Evolutionary conservation across 2,888 invertebrate species (phyloP), one percentile per base, ranked within the genome.

Genomic region (Pandemis heparana): DNA sequence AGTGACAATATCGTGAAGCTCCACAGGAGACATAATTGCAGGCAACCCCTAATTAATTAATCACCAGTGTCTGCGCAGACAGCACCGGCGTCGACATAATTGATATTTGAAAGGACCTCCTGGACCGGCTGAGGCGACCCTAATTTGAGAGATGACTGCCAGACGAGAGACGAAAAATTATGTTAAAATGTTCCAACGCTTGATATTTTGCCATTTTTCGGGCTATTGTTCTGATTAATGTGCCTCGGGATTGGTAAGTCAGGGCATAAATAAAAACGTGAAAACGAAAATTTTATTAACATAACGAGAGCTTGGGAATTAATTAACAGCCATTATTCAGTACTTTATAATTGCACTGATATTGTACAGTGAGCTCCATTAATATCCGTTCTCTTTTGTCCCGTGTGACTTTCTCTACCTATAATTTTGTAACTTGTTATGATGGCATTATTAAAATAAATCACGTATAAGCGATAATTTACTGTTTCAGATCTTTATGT

Each of bases 71-170:
- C 87, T 86, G 83, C 82, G 87, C 81, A 82, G 83, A 86, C 90
- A 87, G 85, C 79, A 79, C 77, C 80, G 79, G 77, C 82, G 81
- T 76, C 83, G 86, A 87, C 88, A 90, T 92, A 92, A 93, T 92
- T 93, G 92, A 92, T 92, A 94, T 92, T 92, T 93, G 90, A 92
- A 92, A 86, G 89, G 89, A 88, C 88, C 91, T 88, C 84, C 85
- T 84, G 86, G 85, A 82, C 85, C 82, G 83, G 75, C 77, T 68
- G 56, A 70, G 76, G 74, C 75, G 78, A 80, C 86, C 83, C 82
- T 88, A 89, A 91, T 91, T 91, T 88, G 87, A 87, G 81, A 84
- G 87, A 88, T 87, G 86, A 80, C 84, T 86, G 83, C 83, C 80
- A 85, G 80, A 70, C 79, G 75, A 74, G 76, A 79, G 79, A 76